Base-by-base conservation (phyloP, 1,140 invertebrate genomes). In the Solenopsis fugax region DNA sequence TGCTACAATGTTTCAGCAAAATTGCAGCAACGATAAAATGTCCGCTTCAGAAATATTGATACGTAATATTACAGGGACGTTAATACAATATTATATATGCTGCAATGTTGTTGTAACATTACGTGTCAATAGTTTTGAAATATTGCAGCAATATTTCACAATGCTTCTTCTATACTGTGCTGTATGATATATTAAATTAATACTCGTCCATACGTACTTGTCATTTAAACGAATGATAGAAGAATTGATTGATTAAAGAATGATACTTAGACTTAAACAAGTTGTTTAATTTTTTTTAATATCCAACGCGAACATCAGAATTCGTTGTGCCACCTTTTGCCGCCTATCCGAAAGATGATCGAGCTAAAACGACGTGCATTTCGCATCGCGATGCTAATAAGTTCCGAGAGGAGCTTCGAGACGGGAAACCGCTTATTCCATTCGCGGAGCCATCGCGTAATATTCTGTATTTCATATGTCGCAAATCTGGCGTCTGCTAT, bases 391-490 rank as follows among this genome's bases (percentile, higher is more conserved):
- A 75, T 16, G 41, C n/a, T 52, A 64, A 48, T 82, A 73, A 72
- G 16, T 10, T 71, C 13, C n/a, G 34, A 45, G 24, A 2, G 10
- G 18, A 58, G 37, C 18, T 72, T 41, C 21, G 29, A 67, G 77
- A 65, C 58, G 76, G 52, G 4, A 82, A 73, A 82, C 21, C 56
- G 41, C 54, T 48, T 24, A 73, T 13, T 73, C 56, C 54, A 24
- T 75, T 73, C 54, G 41, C 54, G 13, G 21, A 48, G 0, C 24
- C 13, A 18, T 37, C 24, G 41, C 54, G 24, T 50, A 73, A 82
- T 60, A 73, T 34, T 73, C 67, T 48, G 24, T 48, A 60, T 82
- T 82, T 73, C 80, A 82, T 73, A 58, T 50, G 67, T 73, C 67
- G 78, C 78, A 29, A 58, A 37, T 58, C 37, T 58, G n/a, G 64